Percentiles rank a stretch among this genome's conserved stretches.
These are phyloP conservation scores for Microplitis demolitor DNA, from an alignment of 1,140 invertebrate genomes.

Conservation along the genomic window DNA sequence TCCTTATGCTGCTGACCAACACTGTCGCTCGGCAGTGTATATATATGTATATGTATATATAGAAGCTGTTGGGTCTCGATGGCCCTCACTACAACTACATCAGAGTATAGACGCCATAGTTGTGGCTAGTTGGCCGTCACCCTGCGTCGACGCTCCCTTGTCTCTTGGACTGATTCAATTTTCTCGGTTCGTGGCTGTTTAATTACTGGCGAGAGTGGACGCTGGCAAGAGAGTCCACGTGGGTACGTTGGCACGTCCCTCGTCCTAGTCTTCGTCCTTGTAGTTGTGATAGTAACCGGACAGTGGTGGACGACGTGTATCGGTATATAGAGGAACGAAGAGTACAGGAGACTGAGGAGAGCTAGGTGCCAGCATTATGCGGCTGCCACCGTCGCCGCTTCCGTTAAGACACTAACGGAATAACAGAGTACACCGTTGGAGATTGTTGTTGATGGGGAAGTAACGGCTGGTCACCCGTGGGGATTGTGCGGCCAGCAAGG, in stretches of 20 bases:
- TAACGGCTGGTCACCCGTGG: slow-evolving; percentile 43
- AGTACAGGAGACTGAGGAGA: no score
- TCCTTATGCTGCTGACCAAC: not conserved
- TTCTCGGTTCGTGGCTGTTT: slow-evolving; percentile 60
- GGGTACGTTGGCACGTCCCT: not conserved
- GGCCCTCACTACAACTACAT: slow-evolving; percentile 22
- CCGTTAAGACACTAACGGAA: slow-evolving; percentile 59
- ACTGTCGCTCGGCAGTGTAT: not conserved
- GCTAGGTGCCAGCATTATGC: not conserved
- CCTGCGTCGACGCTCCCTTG: slow-evolving; percentile 59
- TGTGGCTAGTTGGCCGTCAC: slow-evolving; percentile 61
- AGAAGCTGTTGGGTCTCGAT: slow-evolving; percentile 24
- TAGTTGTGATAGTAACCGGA: not conserved
- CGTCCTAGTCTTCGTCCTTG: slow-evolving; percentile 6
- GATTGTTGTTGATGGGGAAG: slow-evolving; percentile 62
- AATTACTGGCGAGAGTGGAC: slow-evolving; percentile 60
- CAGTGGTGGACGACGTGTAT: slow-evolving; percentile 33
- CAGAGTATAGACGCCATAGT: slow-evolving; percentile 51
- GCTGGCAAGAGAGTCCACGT: slow-evolving; percentile 28
- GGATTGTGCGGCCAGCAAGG: slow-evolving; percentile 23
- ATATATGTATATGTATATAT: not conserved
- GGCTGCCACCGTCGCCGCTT: slow-evolving; percentile 34
- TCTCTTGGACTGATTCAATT: slow-evolving; percentile 63
- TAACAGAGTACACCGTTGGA: slow-evolving; percentile 54
- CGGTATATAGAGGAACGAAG: not conserved